Base-by-base conservation (phyloP, 2,888 invertebrate species). In the Prenolepis imparis region DNA sequence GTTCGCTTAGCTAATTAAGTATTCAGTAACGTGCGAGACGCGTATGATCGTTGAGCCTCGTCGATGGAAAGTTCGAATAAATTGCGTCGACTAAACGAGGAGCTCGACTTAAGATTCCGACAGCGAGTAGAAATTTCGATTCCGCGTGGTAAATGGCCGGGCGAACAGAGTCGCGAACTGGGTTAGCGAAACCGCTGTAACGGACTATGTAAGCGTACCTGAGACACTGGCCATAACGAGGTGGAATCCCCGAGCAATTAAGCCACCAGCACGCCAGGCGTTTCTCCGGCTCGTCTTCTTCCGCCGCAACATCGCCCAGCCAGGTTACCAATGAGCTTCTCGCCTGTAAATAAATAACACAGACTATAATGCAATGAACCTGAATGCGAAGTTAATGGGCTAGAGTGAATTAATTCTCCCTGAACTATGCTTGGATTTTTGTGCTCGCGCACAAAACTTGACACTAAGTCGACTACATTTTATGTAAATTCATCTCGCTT, bases 231-330 rank as follows among this genome's bases (percentile, higher is more conserved):
- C 86, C 90, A 90, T 91, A 93, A 93, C 92, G 92, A 93, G 91
- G 90, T 91, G 90, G 91, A 93, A 90, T 93, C 93, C 93, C 92
- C 78, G 90, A 93, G 93, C 93, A 94, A 94, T 93, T 93, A 93
- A 93, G 91, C 90, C 89, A 86, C 89, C 86, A 88, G 91, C 84
- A 67, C 74, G 59, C 57, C 80, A 55, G 44, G 57, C 78, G 78
- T 70, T 78, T 70, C 78, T 70, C 78, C 70, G 52, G 68, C 78
- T 78, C 78, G 70, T 59, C 78, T 78, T 78, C 78, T 70, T 36
- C 59, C 80, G 81, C 67, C 81, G 48, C 80, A 80, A 44, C 68
- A 80, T 36, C 39, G 83, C 82, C 39, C 59, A 52, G 78, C 44
- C 59, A 12, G 70, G 68, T 52, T 80, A 70, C 68, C 81, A 80